Base-by-base conservation (phyloP, 2,113 vertebrate species). In the Cheirogaleus medius region DNA sequence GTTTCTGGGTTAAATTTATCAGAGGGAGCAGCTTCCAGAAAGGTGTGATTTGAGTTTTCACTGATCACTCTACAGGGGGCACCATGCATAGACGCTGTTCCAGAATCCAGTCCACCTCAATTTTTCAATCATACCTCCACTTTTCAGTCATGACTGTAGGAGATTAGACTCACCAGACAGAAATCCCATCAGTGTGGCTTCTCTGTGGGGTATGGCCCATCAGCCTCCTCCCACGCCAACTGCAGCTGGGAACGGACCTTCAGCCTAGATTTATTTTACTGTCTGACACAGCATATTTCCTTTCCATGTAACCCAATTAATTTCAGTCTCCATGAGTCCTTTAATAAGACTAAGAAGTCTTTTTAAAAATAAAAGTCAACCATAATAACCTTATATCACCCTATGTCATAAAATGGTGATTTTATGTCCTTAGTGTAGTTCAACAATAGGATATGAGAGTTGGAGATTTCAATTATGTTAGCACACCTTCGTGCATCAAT, bases 321-420 rank as follows among this genome's bases (percentile, higher is more conserved):
- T 94, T 92, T 86, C 12, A 17, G 32, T 56, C 58, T 81, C 64
- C 32, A 0, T 2, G 20, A 56, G 39, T 76, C 49, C 54, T 73
- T 63, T 90, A 56, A 29, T 77, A 77, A 92, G 68, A 60, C 77
- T 58, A 71, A 87, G 54, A 93, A 54, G 71, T 80, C 73, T 77
- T 91, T 58, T 73, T 85, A 91, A 94, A 95, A 94, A 34, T 94
- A 78, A 97, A 91, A 81, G 44, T 8, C 15, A 15, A 49, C 34
- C 63, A 2, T 32, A 39, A 20, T 47, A 18, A 49, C 20, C 71
- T 39, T 42, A 0, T 29, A 0, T 44, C 87, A 58, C 34, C 17
- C 49, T 8, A 0, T 1, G 4, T 87, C 56, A 14, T 32, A 27
- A 7, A 7, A 8, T 8, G 42, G 58, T 39, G 27, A 44, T 20